A percentile compares a stretch with the other conserved stretches of the same genome.
Conservation (phyloP, 1,140 invertebrate species). For the Oreohelix idahoensis region DNA sequence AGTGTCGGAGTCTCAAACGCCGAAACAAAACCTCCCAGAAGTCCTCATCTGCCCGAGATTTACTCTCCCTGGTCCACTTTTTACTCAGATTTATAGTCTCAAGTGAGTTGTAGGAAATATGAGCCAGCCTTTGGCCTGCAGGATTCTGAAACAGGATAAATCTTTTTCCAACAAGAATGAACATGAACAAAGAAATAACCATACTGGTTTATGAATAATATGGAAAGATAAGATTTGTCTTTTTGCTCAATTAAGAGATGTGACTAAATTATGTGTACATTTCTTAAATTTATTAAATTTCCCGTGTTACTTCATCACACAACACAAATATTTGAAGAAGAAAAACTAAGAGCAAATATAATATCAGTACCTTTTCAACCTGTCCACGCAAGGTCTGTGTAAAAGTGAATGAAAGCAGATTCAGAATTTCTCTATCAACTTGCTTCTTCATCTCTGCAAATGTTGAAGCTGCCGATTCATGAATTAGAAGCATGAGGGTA, state of each 20-base stretch:
- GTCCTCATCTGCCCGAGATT: constrained; percentile 53
- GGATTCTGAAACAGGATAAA: no score
- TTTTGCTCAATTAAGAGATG: no score
- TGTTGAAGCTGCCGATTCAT: constrained; percentile 55
- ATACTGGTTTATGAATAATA: no score
- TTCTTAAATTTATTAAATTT: no score
- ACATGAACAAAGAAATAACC: no score
- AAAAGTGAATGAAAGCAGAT: constrained; percentile 62
- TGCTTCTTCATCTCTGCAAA: constrained; percentile 63
- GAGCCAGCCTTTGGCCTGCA: constrained; percentile 53
- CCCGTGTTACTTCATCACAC: no score
- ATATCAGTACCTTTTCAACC: constrained; percentile 62
- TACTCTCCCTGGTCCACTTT: constrained; percentile 54
- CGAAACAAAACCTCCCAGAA: constrained; percentile 61
- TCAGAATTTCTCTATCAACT: constrained; percentile 58
- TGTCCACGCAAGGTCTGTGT: constrained; percentile 63
- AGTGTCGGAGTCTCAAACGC: constrained; percentile 54
- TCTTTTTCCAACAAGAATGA: no score
- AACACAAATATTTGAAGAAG: no score
- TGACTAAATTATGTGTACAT: no score
- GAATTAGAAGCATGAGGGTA: no score
- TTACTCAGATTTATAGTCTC: constrained; percentile 60
- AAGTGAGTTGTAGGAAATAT: constrained; percentile 57
- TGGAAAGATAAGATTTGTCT: no score
- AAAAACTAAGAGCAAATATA: no score